These are phyloP conservation scores for Lemur catta DNA, from an alignment of 2,797 vertebrate species.

Conservation along the genomic window DNA sequence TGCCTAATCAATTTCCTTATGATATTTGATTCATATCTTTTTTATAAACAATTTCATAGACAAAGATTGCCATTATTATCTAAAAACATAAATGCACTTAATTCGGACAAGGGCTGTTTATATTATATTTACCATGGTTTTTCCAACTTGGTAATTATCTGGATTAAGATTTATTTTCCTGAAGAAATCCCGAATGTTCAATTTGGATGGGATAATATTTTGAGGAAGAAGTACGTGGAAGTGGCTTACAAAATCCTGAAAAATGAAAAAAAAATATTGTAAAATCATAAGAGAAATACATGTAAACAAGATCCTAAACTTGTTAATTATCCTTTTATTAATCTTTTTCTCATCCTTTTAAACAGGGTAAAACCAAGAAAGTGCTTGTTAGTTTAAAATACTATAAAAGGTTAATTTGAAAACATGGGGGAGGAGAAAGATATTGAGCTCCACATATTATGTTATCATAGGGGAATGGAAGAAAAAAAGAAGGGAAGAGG, in stretches of 20 bases:
- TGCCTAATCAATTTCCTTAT: constrained; percentile 27
- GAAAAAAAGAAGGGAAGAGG: not conserved
- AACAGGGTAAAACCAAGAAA: constrained; percentile 31
- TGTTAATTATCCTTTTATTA: constrained; percentile 7
- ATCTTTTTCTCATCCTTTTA: constrained; percentile 40
- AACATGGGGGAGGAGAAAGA: not conserved
- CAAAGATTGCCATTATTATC: constrained; percentile 25
- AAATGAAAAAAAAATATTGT: constrained; percentile 42
- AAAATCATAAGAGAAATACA: constrained; percentile 39
- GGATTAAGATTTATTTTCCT: constrained; percentile 87
- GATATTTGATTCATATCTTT: constrained; percentile 28
- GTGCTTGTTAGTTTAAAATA: constrained; percentile 46
- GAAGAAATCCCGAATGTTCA: constrained; percentile 91
- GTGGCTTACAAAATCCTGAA: constrained; percentile 95
- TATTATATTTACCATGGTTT: constrained; percentile 90
- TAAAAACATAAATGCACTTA: constrained; percentile 48
- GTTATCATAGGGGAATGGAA: not conserved
- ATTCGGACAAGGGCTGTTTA: not conserved
- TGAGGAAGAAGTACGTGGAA: constrained; percentile 93
- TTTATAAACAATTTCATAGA: not conserved
- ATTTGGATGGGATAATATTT: constrained; percentile 86
- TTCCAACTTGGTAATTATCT: constrained; percentile 96
- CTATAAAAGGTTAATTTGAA: constrained; percentile 10
- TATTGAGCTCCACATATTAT: not conserved
- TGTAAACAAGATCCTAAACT: not conserved